A percentile compares a stretch with the other conserved stretches of the same genome.
phyloP scores from a whole-genome alignment of 2,113 vertebrate genomes.

The Colaptes auratus region DNA sequence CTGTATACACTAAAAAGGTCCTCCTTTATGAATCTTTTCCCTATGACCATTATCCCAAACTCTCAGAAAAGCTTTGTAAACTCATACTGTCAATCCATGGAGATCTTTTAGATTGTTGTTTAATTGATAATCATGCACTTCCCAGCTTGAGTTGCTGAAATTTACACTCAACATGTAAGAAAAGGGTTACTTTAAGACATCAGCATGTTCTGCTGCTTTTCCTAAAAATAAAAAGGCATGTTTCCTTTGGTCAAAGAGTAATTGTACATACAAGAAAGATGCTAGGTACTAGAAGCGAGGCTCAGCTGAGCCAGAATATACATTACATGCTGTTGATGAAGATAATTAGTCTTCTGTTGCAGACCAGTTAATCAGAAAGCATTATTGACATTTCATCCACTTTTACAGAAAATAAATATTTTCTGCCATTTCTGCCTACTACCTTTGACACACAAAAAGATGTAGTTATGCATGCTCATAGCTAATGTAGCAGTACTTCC shows the following conservation, averaged over 20 bases:
- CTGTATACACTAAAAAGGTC: background rate
- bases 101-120: background rate
- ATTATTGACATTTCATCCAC: constrained; percentile 49
- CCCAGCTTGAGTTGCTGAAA: background rate
- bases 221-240: background rate
- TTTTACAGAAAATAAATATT: constrained; percentile 61
- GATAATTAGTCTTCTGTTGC: constrained; percentile 58
- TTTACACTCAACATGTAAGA: background rate
- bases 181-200: constrained; percentile 23
- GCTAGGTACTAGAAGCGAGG: constrained; percentile 17
- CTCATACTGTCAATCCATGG: background rate
- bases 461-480: background rate
- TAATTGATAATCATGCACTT: background rate
- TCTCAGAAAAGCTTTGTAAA: background rate
- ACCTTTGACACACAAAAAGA: constrained; percentile 39
- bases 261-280: background rate
- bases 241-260: background rate
- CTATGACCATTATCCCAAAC: background rate
- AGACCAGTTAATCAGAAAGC: constrained; percentile 55
- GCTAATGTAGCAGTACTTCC: background rate
- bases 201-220: background rate
- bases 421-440: constrained; percentile 54
- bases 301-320: constrained; percentile 37
- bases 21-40: background rate
- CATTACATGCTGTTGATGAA: constrained; percentile 25